Base-by-base conservation (phyloP, 2,113 vertebrate genomes). In the Butorides virescens region DNA sequence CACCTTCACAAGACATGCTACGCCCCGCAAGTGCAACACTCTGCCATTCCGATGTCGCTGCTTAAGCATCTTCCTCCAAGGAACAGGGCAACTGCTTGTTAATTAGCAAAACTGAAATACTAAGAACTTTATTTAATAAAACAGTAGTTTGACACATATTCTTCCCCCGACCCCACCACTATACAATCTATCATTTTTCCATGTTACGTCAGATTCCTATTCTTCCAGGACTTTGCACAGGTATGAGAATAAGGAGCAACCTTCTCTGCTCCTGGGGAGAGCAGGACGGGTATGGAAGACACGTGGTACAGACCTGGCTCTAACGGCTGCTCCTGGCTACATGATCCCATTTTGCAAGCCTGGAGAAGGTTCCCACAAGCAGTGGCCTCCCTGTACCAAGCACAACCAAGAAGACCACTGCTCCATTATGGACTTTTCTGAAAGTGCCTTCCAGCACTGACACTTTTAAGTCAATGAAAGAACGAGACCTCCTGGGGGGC, bases 61-160 rank as follows among this genome's bases (percentile, higher is more conserved):
- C 15, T 27, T 39, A 10, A 59, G 53, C 30, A 20, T 7, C 22
- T 68, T 75, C 34, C 21, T 59, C 39, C 46, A 79, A 61, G 20
- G 18, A 79, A 59, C 0, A 0, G 4, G 20, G 13, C 5, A 63
- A 65, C n/a, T 12, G 15, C 23, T 59, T 37, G 17, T 58, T 84
- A 62, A 46, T 34, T 13, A 75, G 50, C 66, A 78, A 49, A 85
- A 79, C 5, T 58, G 46, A 90, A 78, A 81, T 7, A 71, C 5
- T 1, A 55, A 5, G 4, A 50, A 66, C 47, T 17, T 66, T 17
- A 68, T 14, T 62, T 73, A 68, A 53, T 7, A 27, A 46, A 86
- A 83, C 0, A 30, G 27, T 1, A 27, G 19, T 30, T n/a, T 4
- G 2, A 56, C 0, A 2, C 5, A 44, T 1, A 2, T 8, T 75